These are phyloP conservation scores for Machaerirhynchus nigripectus DNA, from an alignment of 2,113 vertebrate species.

Conservation along the genomic window DNA sequence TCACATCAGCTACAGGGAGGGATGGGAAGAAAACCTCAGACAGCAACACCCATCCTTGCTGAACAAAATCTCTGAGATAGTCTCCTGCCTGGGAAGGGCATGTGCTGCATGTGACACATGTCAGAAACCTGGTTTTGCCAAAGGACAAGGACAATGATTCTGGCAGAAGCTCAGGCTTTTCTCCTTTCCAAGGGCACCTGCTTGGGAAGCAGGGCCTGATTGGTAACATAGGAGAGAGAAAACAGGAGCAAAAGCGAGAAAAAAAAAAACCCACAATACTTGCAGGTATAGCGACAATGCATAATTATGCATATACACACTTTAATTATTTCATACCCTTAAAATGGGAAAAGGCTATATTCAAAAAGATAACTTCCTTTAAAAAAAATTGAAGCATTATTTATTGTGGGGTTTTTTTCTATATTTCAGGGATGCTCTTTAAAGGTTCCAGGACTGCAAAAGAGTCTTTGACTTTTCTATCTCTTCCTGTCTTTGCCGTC, in stretches of 20 bases:
- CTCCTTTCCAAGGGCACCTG: conserved; percentile 20
- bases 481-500: not conserved
- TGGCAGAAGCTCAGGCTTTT: conserved; percentile 20
- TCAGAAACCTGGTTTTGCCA: not conserved
- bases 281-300: not conserved
- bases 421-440: not conserved
- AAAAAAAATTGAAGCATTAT: not conserved
- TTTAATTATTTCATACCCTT: not conserved
- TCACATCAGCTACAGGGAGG: not conserved
- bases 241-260: not conserved
- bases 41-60: not conserved
- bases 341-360: not conserved
- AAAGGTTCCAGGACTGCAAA: not conserved
- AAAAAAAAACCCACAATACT: not conserved
- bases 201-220: not conserved
- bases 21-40: not conserved
- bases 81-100: not conserved
- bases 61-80: not conserved
- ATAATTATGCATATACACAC: not conserved
- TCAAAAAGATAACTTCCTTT: not conserved
- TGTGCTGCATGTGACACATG: not conserved
- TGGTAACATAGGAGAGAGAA: not conserved
- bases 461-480: conserved; percentile 13
- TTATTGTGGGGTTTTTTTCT: not conserved
- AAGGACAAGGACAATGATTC: not conserved